Evolutionary conservation across 2,797 vertebrate genomes (phyloP).

Genomic region (Steatocranus sp.): DNA sequence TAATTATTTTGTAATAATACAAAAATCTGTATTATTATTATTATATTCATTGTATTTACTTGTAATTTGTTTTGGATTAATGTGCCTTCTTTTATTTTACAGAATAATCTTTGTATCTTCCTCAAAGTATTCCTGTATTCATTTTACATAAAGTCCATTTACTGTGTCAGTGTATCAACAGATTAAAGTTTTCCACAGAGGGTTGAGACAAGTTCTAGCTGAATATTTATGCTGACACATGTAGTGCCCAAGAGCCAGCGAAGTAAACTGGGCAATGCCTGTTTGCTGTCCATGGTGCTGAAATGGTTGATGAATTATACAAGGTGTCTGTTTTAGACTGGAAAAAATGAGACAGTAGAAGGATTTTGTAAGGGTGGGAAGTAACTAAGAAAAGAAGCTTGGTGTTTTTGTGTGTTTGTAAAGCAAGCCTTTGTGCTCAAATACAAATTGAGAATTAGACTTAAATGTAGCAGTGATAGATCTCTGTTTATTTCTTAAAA

Average conservation of each 20-base stretch:
- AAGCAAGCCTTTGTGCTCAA: not conserved
- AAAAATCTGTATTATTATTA: fast-evolving
- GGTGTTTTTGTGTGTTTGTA: not conserved
- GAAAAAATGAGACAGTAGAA: not conserved
- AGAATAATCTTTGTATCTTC: not conserved
- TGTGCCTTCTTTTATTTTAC: no score
- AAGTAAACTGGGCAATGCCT: not conserved
- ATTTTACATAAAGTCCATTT: not conserved
- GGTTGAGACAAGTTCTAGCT: not conserved
- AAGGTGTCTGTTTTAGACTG: not conserved
- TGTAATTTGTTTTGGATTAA: not conserved
- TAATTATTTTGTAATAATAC: not conserved
- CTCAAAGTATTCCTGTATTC: not conserved
- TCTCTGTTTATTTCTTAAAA: not conserved
- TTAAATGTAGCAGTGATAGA: not conserved
- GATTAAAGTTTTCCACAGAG: not conserved
- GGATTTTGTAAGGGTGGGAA: not conserved
- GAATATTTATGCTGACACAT: not conserved
- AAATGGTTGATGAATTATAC: not conserved
- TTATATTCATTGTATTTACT: not conserved
- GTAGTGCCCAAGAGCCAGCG: not conserved
- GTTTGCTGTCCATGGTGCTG: not conserved
- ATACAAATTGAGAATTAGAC: not conserved
- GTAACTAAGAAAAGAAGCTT: not conserved
- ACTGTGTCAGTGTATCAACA: not conserved